phyloP scores from a whole-genome alignment of 1,140 invertebrate genomes.

The Alviniconcha marisindica region DNA sequence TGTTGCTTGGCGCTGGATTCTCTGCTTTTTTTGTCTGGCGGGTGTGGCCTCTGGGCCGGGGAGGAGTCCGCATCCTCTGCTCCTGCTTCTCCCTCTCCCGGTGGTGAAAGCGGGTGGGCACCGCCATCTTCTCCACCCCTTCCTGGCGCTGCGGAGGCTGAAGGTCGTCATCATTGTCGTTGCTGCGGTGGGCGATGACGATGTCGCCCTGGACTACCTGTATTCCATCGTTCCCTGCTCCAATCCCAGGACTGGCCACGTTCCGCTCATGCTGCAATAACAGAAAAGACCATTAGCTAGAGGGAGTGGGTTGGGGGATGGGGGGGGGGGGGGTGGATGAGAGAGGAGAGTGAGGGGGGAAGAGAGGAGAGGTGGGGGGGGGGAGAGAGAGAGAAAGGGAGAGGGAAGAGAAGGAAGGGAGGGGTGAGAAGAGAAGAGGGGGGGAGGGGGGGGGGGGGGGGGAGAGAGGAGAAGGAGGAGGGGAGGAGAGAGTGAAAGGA shows the following conservation, averaged over 20 bases:
- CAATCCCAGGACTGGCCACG: background rate
- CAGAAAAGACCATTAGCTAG: background rate
- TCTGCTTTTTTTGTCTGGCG: too few species aligned
- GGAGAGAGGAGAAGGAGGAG: background rate
- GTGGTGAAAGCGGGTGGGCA: background rate
- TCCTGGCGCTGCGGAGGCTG: background rate
- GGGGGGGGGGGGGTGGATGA: background rate
- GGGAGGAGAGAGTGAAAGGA: background rate
- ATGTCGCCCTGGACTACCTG: constrained; percentile 33
- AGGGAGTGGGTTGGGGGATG: background rate
- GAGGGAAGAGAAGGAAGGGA: too few species aligned
- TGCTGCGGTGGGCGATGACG: constrained; percentile 7
- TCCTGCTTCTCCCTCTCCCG: background rate
- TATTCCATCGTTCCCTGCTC: constrained; percentile 25
- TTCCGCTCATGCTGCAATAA: constrained; percentile 10
- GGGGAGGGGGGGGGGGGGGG: background rate
- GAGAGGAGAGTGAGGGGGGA: background rate
- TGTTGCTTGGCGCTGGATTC: too few species aligned
- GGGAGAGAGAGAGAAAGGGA: constrained; percentile 9
- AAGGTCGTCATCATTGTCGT: background rate
- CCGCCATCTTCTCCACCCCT: constrained; percentile 1
- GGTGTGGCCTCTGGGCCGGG: background rate
- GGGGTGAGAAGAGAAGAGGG: background rate
- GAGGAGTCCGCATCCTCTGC: background rate
- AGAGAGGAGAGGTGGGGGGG: background rate